Percentiles rank a stretch among this genome's conserved stretches.
Evolutionary conservation across 1,140 invertebrate genomes (phyloP).

Genomic region (Drosophila baimaii): DNA sequence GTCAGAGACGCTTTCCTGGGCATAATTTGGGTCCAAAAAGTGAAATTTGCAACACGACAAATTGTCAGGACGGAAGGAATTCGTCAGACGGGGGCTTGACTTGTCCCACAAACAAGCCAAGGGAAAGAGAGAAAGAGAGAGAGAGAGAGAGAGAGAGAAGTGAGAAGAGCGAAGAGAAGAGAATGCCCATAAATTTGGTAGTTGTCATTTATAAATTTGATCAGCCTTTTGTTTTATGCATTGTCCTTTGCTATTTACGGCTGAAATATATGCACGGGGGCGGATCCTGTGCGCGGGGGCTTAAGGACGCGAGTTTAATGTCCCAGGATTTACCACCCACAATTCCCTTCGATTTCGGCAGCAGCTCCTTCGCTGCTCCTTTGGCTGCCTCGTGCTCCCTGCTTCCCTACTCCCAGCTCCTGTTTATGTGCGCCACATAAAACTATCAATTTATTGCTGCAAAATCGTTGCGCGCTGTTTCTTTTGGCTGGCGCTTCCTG

Average conservation of each 20-base stretch:
- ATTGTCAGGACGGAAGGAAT: conserved; percentile 22
- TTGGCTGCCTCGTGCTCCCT: too few relatives aligned
- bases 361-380: conserved; percentile 9
- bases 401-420: conserved; percentile 13
- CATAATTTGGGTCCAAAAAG: conserved; percentile 43
- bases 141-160: not conserved
- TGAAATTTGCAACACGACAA: conserved; percentile 45
- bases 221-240: conserved; percentile 70
- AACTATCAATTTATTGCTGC: conserved; percentile 83
- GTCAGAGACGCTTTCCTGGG: conserved; percentile 16
- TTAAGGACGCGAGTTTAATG: conserved; percentile 63
- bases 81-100: conserved; percentile 11
- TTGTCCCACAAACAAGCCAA: conserved; percentile 4
- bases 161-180: conserved; percentile 1
- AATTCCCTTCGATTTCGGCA: conserved; percentile 2
- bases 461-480: conserved; percentile 82
- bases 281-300: conserved; percentile 12
- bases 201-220: conserved; percentile 80
- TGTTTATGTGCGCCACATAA: conserved; percentile 82
- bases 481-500: conserved; percentile 77
- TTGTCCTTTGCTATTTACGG: conserved; percentile 59
- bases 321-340: conserved; percentile 21
- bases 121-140: not conserved
- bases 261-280: conserved; percentile 57
- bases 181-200: conserved; percentile 61